phyloP scores from a whole-genome alignment of 2,113 vertebrate species.

The Podocnemis expansa region DNA sequence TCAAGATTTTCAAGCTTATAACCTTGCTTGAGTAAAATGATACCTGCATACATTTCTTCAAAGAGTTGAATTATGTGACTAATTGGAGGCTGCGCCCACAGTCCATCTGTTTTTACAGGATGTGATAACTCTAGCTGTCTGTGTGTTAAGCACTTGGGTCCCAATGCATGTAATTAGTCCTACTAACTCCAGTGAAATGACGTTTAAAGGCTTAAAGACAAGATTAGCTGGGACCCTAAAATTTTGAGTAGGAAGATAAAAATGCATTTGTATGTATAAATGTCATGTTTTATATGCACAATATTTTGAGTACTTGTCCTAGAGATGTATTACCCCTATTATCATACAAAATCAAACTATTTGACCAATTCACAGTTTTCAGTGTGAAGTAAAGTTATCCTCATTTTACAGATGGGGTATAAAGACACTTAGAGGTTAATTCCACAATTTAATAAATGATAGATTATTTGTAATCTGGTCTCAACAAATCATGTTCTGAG shows the following conservation, averaged over 20 bases:
- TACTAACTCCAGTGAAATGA: not conserved
- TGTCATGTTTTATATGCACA: not conserved
- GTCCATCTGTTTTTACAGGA: fast-evolving
- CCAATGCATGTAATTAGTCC: not conserved
- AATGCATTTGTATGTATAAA: not conserved
- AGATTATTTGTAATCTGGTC: not conserved
- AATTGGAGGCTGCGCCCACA: not conserved
- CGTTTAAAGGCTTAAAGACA: not conserved
- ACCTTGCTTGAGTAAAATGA: not conserved
- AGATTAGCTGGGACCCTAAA: fast-evolving
- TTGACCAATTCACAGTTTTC: not conserved
- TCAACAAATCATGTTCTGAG: not conserved
- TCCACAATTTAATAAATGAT: not conserved
- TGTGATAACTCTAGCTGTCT: not conserved
- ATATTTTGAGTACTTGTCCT: not conserved
- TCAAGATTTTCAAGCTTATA: not conserved
- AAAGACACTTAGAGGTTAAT: not conserved
- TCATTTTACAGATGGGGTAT: not conserved
- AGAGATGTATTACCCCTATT: not conserved
- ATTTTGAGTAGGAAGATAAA: not conserved
- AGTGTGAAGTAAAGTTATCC: not conserved
- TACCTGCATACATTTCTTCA: not conserved
- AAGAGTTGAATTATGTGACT: not conserved
- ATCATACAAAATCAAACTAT: not conserved
- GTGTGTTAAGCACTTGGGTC: not conserved